A percentile compares a stretch with the other conserved stretches of the same genome.
phyloP scores from a whole-genome alignment of 2,113 vertebrate genomes.

The Panurus biarmicus region DNA sequence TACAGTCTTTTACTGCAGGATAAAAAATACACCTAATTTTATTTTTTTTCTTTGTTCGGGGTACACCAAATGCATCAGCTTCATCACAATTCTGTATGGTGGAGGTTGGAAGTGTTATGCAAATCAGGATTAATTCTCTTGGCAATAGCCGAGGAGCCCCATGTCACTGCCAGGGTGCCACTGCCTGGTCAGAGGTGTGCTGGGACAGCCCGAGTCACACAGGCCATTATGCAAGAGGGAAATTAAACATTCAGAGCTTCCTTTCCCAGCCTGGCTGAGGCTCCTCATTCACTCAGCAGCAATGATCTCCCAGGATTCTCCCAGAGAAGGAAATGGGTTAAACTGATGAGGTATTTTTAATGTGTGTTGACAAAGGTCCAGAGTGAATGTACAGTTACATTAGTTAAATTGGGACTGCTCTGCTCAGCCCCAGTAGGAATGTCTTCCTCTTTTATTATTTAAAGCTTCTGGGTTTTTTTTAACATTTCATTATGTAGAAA shows the following conservation, averaged over 20 bases:
- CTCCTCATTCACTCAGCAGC: not conserved
- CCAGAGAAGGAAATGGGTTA: slow-evolving; percentile 37
- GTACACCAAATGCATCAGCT: not conserved
- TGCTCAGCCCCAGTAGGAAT: not conserved
- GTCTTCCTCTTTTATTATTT: slow-evolving; percentile 27
- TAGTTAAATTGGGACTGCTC: not conserved
- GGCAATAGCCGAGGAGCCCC: not conserved
- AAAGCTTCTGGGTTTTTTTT: not conserved
- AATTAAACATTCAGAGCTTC: not conserved
- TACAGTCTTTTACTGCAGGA: not conserved
- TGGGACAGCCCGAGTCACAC: not conserved
- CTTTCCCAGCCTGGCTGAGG: not conserved
- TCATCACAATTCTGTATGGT: not conserved
- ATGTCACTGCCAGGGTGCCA: not conserved
- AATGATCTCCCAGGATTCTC: not conserved
- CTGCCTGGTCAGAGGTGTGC: not conserved
- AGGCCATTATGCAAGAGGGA: not conserved
- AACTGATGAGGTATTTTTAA: slow-evolving; percentile 58
- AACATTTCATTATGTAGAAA: not conserved
- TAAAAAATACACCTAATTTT: not conserved
- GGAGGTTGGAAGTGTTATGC: not conserved
- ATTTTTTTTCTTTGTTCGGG: not conserved
- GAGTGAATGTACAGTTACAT: slow-evolving; percentile 1
- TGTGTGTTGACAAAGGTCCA: slow-evolving; percentile 51
- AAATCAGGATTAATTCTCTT: not conserved